phyloP scores from a whole-genome alignment of 2,888 invertebrate species.

The Myathropa florea region DNA sequence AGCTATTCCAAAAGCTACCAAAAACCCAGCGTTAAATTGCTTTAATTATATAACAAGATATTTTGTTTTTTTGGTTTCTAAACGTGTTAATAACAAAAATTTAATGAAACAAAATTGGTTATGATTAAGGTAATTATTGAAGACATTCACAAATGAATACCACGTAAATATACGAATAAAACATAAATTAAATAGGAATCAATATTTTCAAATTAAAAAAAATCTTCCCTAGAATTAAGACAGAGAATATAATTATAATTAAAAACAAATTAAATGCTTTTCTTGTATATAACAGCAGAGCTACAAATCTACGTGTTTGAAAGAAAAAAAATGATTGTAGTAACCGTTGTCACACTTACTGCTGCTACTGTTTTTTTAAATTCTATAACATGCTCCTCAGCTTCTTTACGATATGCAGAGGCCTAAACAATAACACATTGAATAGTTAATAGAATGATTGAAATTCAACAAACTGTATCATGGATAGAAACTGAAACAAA shows the following conservation, averaged over 20 bases:
- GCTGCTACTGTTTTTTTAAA: conserved; percentile 87
- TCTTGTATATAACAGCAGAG: conserved; percentile 31
- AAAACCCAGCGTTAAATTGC: conserved; percentile 77
- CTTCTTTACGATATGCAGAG: conserved; percentile 87
- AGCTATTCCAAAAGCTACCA: conserved; percentile 76
- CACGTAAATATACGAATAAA: background rate
- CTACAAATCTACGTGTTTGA: conserved; percentile 35
- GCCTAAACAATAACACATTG: conserved; percentile 81
- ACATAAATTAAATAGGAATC: background rate
- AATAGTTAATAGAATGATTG: conserved; percentile 30
- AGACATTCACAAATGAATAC: background rate
- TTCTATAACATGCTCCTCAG: conserved; percentile 88
- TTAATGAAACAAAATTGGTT: background rate
- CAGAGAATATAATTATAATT: background rate
- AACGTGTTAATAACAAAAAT: conserved; percentile 24
- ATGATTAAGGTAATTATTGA: background rate
- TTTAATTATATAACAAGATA: conserved; percentile 13
- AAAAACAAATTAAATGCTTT: background rate
- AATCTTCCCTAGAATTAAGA: conserved; percentile 3
- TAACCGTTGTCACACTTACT: conserved; percentile 83
- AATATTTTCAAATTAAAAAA: background rate
- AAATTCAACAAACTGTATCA: conserved; percentile 40
- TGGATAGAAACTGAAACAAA: conserved; percentile 8
- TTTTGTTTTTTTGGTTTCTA: background rate
- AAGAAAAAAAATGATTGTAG: conserved; percentile 6